Conservation (phyloP, 2,888 invertebrate species). For the Chrysolina americana region DNA sequence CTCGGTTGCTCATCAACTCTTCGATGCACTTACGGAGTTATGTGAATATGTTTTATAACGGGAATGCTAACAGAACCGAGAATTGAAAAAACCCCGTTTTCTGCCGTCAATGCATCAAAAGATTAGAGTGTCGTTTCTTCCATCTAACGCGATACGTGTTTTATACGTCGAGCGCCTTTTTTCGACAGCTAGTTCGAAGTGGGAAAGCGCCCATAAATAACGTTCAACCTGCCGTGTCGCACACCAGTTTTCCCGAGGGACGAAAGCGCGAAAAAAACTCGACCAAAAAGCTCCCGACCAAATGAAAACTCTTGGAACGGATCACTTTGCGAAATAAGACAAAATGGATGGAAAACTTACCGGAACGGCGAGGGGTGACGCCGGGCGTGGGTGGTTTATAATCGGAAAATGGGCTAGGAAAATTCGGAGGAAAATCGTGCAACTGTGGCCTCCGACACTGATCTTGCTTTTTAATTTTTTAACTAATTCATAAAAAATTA, state of each 20-base stretch:
- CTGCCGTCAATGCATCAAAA: constrained; percentile 66
- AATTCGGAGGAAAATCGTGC: neutral
- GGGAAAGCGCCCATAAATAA: constrained; percentile 70
- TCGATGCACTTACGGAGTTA: too few relatives aligned
- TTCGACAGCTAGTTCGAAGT: constrained; percentile 64
- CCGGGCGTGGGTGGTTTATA: neutral
- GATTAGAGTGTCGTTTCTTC: constrained; percentile 64
- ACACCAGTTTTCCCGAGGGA: constrained; percentile 54
- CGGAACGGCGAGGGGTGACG: neutral
- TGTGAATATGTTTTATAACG: too few relatives aligned
- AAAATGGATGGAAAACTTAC: constrained; percentile 7
- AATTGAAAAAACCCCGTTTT: constrained; percentile 21
- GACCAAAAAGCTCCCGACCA: constrained; percentile 51
- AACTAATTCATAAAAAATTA: too few relatives aligned
- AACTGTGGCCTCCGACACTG: too few relatives aligned
- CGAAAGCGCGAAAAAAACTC: constrained; percentile 56
- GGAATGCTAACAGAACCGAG: too few relatives aligned
- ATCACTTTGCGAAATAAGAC: constrained; percentile 38
- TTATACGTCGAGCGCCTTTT: constrained; percentile 65
- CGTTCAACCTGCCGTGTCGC: constrained; percentile 68
- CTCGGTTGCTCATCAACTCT: too few relatives aligned
- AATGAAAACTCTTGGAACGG: constrained; percentile 52
- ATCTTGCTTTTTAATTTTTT: too few relatives aligned
- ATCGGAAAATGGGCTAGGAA: neutral
- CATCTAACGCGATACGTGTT: constrained; percentile 67